A percentile compares a stretch with the other conserved stretches of the same genome.
These are phyloP conservation scores for Pangasius sanitwongsei DNA, from an alignment of 2,797 vertebrate species.

Conservation along the genomic window DNA sequence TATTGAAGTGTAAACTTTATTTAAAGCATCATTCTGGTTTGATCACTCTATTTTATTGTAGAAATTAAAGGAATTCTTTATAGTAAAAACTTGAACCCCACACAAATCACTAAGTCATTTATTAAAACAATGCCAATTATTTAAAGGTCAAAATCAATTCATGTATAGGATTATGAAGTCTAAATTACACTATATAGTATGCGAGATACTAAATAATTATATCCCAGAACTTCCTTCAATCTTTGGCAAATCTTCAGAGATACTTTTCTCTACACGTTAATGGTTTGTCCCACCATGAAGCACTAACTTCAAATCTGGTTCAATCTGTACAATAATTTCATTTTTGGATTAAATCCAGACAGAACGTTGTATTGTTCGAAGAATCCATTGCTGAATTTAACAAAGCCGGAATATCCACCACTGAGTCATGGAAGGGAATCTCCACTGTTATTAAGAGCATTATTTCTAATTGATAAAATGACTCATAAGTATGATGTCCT, in stretches of 20 bases:
- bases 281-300: not conserved
- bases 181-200: not conserved
- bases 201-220: not conserved
- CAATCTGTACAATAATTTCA: not conserved
- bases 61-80: not conserved
- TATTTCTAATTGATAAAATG: slow-evolving; percentile 27
- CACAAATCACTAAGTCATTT: not conserved
- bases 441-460: slow-evolving; percentile 23
- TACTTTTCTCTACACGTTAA: not conserved
- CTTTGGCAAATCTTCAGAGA: not conserved
- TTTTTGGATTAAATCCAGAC: not conserved
- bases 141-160: not conserved
- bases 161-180: not conserved
- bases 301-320: not conserved
- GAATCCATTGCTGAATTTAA: not conserved
- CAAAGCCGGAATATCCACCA: not conserved
- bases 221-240: not conserved
- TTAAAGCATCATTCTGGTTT: not conserved
- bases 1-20: not conserved
- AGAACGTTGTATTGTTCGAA: not conserved
- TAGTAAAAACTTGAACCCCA: not conserved
- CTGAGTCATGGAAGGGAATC: not conserved
- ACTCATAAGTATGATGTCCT: slow-evolving; percentile 2
- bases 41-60: not conserved
- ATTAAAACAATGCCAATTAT: not conserved